Percentiles rank a stretch among this genome's conserved stretches.
phyloP scores from a whole-genome alignment of 2,888 invertebrate species.

The Archips crataeganus region DNA sequence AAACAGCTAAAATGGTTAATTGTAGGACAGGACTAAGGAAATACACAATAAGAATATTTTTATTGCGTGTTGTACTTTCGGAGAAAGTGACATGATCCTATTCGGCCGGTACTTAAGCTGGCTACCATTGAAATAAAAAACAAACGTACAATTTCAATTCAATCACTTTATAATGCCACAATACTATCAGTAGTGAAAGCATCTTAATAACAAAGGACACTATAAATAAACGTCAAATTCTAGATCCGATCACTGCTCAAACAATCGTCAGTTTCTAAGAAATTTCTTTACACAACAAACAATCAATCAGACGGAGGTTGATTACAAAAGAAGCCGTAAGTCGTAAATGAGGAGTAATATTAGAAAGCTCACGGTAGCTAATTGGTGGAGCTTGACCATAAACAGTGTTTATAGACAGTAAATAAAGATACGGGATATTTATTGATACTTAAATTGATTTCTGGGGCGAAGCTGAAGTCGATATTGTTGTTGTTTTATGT shows the following conservation, averaged over 20 bases:
- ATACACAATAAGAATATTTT: too few relatives aligned
- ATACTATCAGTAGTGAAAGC: conserved; percentile 40
- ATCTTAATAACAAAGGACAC: conserved; percentile 35
- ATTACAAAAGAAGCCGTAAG: conserved; percentile 44
- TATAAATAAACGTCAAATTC: conserved; percentile 37
- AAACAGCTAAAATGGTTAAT: too few relatives aligned
- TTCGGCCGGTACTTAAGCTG: neutral
- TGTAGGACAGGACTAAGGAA: too few relatives aligned
- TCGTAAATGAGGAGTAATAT: conserved; percentile 44
- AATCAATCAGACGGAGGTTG: conserved; percentile 17
- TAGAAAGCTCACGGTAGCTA: conserved; percentile 53
- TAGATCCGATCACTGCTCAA: conserved; percentile 33
- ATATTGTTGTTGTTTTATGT: conserved; percentile 4
- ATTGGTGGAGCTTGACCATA: conserved; percentile 44
- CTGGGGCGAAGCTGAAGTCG: conserved; percentile 7
- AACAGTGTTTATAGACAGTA: conserved; percentile 40
- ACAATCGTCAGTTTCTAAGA: conserved; percentile 37
- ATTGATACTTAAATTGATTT: conserved; percentile 18
- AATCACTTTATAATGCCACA: conserved; percentile 37
- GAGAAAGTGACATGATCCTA: conserved; percentile 10
- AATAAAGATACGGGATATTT: conserved; percentile 41
- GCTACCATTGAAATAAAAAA: conserved; percentile 11
- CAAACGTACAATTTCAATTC: conserved; percentile 19
- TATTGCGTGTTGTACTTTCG: conserved; percentile 2
- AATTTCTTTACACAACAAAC: conserved; percentile 32